Conservation (phyloP, 92 coral and sea anemone species). For the Siderastrea radians region DNA sequence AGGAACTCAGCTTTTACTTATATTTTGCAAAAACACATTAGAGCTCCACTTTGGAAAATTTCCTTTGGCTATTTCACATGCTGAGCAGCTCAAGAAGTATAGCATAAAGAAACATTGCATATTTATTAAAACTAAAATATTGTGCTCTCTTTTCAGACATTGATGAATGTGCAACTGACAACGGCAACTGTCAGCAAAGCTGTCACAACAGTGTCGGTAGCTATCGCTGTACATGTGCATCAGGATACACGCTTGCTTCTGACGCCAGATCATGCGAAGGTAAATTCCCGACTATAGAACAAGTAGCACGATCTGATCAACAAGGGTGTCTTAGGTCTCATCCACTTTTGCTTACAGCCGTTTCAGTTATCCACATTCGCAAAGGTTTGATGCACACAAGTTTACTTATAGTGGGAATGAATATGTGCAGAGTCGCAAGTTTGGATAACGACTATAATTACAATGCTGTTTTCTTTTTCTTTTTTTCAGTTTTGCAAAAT, state of each 20-base stretch:
- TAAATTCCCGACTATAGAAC: neutral
- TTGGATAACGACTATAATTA: too few relatives aligned
- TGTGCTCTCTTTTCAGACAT: conserved; percentile 65
- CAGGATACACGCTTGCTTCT: conserved; percentile 71
- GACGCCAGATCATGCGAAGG: conserved; percentile 69
- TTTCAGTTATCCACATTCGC: too few relatives aligned
- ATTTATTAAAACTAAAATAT: neutral
- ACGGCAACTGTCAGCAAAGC: conserved; percentile 89
- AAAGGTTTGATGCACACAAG: too few relatives aligned
- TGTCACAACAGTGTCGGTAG: conserved; percentile 89
- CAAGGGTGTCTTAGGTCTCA: neutral
- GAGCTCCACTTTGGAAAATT: too few relatives aligned
- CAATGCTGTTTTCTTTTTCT: too few relatives aligned
- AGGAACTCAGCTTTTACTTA: too few relatives aligned
- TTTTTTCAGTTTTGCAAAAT: too few relatives aligned
- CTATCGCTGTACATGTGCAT: conserved; percentile 86
- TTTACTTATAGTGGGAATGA: too few relatives aligned
- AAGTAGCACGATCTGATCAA: neutral
- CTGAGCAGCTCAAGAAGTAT: neutral
- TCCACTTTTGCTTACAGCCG: too few relatives aligned
- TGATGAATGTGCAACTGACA: conserved; percentile 77
- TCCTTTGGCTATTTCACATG: too few relatives aligned
- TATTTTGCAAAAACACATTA: too few relatives aligned
- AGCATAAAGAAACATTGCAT: neutral
- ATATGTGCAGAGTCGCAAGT: too few relatives aligned